Evolutionary conservation across 2,888 invertebrate genomes (phyloP).

Genomic region (Axea sp.): DNA sequence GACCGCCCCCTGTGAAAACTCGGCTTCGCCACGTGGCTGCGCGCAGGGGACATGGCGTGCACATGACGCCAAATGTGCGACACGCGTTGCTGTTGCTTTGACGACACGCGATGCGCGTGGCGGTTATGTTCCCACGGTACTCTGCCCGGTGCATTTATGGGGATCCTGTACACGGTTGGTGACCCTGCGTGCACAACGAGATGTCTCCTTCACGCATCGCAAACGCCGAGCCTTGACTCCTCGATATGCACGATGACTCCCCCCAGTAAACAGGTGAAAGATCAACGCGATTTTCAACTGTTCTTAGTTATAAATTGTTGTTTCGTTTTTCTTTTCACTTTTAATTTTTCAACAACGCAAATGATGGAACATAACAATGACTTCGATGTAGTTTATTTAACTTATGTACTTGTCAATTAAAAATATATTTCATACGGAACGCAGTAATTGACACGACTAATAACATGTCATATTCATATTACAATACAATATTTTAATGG

Average conservation of each 20-base stretch:
- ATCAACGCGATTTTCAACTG: slow-evolving; percentile 31
- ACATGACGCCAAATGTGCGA: slow-evolving; percentile 30
- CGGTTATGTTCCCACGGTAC: slow-evolving; percentile 63
- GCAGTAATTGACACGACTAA: no score
- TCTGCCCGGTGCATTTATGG: slow-evolving; percentile 57
- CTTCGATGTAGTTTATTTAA: no score
- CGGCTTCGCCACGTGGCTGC: slow-evolving; percentile 15
- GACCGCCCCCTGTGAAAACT: slow-evolving; percentile 12
- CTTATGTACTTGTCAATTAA: background rate
- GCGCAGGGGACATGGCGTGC: background rate
- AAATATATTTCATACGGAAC: no score
- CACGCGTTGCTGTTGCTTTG: slow-evolving; percentile 54
- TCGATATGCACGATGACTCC: slow-evolving; percentile 57
- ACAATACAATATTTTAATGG: no score
- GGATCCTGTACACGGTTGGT: slow-evolving; percentile 62
- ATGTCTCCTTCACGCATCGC: slow-evolving; percentile 62
- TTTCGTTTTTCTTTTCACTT: no score
- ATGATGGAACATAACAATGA: no score
- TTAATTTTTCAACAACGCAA: no score
- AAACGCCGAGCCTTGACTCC: slow-evolving; percentile 56
- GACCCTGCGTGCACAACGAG: slow-evolving; percentile 49
- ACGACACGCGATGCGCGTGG: slow-evolving; percentile 57
- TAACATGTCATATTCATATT: no score
- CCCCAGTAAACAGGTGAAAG: slow-evolving; percentile 53
- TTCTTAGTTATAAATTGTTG: no score